phyloP scores from a whole-genome alignment of 2,113 vertebrate species.

The Pitta sordida region DNA sequence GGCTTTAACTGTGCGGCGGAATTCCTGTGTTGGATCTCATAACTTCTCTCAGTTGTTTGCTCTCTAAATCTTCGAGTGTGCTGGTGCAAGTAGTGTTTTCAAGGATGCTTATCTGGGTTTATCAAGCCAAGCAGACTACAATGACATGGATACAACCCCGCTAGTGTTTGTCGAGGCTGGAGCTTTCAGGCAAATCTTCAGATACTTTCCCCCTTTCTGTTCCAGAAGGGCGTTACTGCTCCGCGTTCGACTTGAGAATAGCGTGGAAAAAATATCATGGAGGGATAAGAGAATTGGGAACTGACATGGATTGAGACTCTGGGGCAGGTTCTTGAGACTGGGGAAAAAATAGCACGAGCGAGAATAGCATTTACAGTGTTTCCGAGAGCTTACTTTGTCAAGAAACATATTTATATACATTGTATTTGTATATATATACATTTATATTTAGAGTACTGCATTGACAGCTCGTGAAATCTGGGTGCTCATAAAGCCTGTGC shows the following conservation, averaged over 20 bases:
- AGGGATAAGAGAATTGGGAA: neutral
- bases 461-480: neutral
- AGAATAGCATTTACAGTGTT: neutral
- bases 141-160: fast-evolving
- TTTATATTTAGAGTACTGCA: neutral
- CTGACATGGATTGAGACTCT: neutral
- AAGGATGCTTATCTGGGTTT: neutral
- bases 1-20: neutral
- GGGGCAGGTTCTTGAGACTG: neutral
- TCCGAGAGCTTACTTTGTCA: neutral
- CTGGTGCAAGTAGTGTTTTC: neutral
- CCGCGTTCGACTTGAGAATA: fast-evolving
- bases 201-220: neutral
- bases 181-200: neutral
- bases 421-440: no score
- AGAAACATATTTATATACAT: no score
- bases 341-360: neutral
- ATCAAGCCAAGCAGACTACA: neutral
- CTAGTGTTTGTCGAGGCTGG: neutral
- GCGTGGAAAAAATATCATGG: neutral
- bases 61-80: neutral
- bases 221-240: neutral
- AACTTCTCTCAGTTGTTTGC: neutral
- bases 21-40: neutral
- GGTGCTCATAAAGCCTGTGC: neutral